Evolutionary conservation across 2,888 invertebrate species (phyloP).

Genomic region (Chouioia cunea): DNA sequence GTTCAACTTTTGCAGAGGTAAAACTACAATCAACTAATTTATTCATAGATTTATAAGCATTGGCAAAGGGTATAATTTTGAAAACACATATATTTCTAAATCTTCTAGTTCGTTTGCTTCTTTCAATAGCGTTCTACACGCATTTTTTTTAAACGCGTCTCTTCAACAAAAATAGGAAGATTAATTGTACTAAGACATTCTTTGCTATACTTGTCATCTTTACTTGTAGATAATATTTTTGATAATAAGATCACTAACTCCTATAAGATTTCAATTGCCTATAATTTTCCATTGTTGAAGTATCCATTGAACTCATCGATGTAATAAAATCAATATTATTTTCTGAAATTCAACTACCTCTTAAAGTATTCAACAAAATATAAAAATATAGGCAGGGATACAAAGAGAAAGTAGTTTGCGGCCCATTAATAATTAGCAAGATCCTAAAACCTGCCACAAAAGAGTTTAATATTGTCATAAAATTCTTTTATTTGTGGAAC

Average conservation of each 20-base stretch:
- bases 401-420: too few relatives aligned
- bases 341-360: too few relatives aligned
- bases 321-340: too few relatives aligned
- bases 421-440: too few relatives aligned
- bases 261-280: too few relatives aligned
- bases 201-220: not conserved
- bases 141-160: conserved; percentile 12
- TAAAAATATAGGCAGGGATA: too few relatives aligned
- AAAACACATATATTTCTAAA: not conserved
- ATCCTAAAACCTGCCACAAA: not conserved
- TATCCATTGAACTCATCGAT: too few relatives aligned
- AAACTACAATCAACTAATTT: conserved; percentile 6
- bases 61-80: conserved; percentile 5
- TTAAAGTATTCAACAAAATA: too few relatives aligned
- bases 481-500: conserved; percentile 18
- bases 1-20: too few relatives aligned
- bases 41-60: conserved; percentile 20
- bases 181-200: not conserved
- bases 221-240: too few relatives aligned
- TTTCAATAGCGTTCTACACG: conserved; percentile 5
- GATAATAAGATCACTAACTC: too few relatives aligned
- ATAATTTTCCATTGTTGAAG: too few relatives aligned
- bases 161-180: not conserved
- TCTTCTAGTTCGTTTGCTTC: conserved; percentile 6
- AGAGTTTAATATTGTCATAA: conserved; percentile 7